Evolutionary conservation across 2,113 vertebrate genomes (phyloP).

Genomic region (Mormoops blainvillei): DNA sequence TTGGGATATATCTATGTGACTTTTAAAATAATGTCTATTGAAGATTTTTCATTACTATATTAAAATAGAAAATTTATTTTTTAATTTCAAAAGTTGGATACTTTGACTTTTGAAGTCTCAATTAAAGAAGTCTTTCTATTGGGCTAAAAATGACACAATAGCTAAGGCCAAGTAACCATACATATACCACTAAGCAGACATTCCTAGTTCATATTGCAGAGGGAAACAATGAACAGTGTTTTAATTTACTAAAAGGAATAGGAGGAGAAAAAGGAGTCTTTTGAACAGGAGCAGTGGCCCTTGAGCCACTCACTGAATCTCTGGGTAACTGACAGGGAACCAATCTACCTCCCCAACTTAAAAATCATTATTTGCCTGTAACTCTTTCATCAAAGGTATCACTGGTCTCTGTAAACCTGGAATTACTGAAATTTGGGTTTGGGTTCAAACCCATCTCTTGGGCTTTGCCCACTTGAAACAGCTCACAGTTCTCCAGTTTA

Average conservation of each 20-base stretch:
- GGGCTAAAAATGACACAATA: not conserved
- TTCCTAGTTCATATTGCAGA: not conserved
- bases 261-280: not conserved
- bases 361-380: not conserved
- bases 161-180: not conserved
- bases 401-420: not conserved
- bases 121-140: not conserved
- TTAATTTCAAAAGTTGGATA: not conserved
- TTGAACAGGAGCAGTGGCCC: not conserved
- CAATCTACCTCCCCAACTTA: not conserved
- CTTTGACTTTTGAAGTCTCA: conserved; percentile 26
- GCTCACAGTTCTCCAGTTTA: not conserved
- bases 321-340: not conserved
- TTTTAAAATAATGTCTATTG: not conserved
- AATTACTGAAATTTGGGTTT: not conserved
- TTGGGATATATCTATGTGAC: not conserved
- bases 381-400: not conserved
- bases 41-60: not conserved
- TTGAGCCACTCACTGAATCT: not conserved
- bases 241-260: not conserved
- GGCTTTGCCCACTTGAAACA: not conserved
- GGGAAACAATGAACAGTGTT: not conserved
- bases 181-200: not conserved
- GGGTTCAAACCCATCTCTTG: not conserved
- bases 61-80: conserved; percentile 9